Percentiles rank a stretch among this genome's conserved stretches.
phyloP scores from a whole-genome alignment of 1,140 invertebrate genomes.

The Ostrea denselamellosa region DNA sequence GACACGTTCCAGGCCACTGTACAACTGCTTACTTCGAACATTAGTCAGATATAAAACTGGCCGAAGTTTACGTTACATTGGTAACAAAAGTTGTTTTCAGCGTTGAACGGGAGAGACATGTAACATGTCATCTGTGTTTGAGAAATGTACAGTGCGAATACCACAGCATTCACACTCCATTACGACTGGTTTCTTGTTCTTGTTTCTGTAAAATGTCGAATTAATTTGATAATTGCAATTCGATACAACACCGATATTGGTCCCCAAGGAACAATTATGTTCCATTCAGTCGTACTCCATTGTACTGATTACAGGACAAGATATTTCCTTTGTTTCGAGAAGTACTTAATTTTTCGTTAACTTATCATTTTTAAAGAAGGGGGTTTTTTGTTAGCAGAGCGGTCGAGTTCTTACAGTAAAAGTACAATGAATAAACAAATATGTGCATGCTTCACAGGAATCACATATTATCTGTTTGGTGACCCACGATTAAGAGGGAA shows the following conservation, averaged over 20 bases:
- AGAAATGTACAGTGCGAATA: too few species aligned
- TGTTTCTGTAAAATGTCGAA: background rate
- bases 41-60: background rate
- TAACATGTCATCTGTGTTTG: too few species aligned
- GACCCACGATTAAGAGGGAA: background rate
- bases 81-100: background rate
- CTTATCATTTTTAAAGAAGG: too few species aligned
- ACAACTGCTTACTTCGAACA: background rate
- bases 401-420: background rate
- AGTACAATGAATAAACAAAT: background rate
- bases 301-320: background rate
- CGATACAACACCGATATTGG: background rate
- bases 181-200: background rate
- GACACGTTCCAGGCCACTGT: background rate
- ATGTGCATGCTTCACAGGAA: background rate
- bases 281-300: background rate
- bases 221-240: background rate
- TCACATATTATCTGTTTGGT: background rate
- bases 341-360: too few species aligned
- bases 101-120: background rate
- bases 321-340: background rate
- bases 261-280: background rate
- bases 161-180: background rate
- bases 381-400: background rate
- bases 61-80: background rate